Evolutionary conservation across 2,797 vertebrate genomes (phyloP).

Genomic region (Oceanodroma leucorhoa): DNA sequence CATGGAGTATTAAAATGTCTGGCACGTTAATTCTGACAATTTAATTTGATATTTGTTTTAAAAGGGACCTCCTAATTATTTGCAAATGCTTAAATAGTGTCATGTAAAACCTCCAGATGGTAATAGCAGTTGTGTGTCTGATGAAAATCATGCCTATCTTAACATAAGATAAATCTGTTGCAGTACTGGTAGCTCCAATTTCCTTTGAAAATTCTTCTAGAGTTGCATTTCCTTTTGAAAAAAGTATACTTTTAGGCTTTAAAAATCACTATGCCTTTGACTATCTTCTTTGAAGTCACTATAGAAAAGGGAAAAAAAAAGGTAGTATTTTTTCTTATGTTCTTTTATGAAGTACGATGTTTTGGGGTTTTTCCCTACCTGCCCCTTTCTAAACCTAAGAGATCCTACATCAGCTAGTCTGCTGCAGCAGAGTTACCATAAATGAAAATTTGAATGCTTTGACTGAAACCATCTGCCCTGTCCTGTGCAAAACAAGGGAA

Average conservation of each 20-base stretch:
- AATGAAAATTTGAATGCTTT: neutral
- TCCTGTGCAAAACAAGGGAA: neutral
- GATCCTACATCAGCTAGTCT: neutral
- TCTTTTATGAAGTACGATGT: neutral
- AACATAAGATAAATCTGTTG: neutral
- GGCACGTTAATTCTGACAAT: neutral
- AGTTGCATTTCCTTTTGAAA: neutral
- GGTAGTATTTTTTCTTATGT: neutral
- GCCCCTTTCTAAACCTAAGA: neutral
- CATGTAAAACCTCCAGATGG: neutral
- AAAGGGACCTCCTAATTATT: neutral
- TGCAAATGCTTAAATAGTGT: neutral
- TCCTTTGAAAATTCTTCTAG: neutral
- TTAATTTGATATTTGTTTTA: neutral
- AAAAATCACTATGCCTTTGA: neutral
- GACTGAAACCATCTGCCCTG: neutral
- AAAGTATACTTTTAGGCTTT: neutral
- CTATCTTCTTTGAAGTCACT: neutral
- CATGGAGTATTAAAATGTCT: neutral
- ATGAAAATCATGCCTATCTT: neutral
- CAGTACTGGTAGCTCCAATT: neutral
- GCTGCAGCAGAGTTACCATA: neutral
- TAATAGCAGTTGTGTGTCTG: neutral
- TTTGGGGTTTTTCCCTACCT: neutral
- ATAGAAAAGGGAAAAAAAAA: neutral